phyloP scores from a whole-genome alignment of 2,113 vertebrate genomes.

The Poecile atricapillus region DNA sequence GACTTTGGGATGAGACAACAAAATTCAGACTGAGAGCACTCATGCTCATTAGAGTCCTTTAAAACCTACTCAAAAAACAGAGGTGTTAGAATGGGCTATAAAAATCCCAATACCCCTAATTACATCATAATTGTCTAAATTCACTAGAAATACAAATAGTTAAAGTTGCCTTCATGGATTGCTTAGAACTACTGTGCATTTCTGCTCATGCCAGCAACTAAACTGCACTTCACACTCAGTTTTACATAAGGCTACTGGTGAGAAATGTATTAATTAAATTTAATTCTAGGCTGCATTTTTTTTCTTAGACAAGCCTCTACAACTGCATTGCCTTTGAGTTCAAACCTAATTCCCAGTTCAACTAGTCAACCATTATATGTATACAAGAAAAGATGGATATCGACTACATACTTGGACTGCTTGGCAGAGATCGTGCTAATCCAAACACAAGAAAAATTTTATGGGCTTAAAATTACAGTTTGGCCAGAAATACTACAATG shows the following conservation, averaged over 20 bases:
- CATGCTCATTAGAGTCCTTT: not conserved
- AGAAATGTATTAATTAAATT: not conserved
- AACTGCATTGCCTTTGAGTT: not conserved
- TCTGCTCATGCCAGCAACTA: not conserved
- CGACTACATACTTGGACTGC: accelerated
- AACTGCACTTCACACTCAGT: not conserved
- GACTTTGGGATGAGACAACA: not conserved
- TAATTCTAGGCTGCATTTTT: not conserved
- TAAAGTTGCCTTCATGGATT: not conserved
- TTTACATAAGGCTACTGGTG: not conserved
- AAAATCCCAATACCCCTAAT: not conserved
- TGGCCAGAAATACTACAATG: not conserved
- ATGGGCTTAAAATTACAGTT: not conserved
- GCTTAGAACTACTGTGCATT: not conserved
- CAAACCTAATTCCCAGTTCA: not conserved
- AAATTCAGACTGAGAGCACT: not conserved
- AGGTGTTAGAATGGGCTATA: not conserved
- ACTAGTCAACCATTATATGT: not conserved
- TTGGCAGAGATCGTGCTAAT: not conserved
- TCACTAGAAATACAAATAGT: not conserved
- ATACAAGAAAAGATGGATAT: not conserved
- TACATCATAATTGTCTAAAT: not conserved
- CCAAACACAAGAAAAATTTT: not conserved
- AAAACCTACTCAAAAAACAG: not conserved
- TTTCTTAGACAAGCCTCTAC: not conserved